Percentiles rank a stretch among this genome's conserved stretches.
Conservation (phyloP, 2,113 vertebrate genomes). For the Antennarius striatus region DNA sequence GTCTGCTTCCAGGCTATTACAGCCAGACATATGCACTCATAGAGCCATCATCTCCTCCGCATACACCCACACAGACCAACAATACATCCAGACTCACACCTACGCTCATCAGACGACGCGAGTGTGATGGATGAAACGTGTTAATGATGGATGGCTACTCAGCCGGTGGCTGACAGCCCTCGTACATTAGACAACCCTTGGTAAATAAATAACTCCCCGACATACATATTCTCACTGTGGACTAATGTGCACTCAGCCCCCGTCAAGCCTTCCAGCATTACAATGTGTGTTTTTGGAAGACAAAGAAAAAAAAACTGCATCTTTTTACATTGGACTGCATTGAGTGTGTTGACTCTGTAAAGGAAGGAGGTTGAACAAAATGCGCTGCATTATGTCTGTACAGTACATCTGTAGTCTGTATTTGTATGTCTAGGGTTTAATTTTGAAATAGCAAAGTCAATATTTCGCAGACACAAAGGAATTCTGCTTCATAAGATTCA, state of each 20-base stretch:
- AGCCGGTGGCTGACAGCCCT: constrained; percentile 64
- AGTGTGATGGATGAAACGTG: constrained; percentile 69
- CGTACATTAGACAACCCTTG: constrained; percentile 69
- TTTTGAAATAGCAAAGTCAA: constrained; percentile 18
- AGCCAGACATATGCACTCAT: constrained; percentile 59
- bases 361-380: no score
- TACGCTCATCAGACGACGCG: constrained; percentile 38
- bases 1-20: constrained; percentile 56
- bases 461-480: constrained; percentile 18
- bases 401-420: no score
- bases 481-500: constrained; percentile 17
- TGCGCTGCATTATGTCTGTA: no score
- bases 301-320: background rate
- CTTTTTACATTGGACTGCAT: no score
- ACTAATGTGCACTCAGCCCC: constrained; percentile 39
- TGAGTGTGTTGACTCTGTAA: no score
- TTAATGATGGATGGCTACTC: constrained; percentile 73
- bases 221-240: constrained; percentile 13
- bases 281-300: background rate
- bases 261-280: background rate
- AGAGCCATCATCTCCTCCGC: constrained; percentile 65
- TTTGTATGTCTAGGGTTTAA: background rate
- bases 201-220: constrained; percentile 72
- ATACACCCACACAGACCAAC: constrained; percentile 16
- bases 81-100: background rate